Conservation (phyloP, 2,797 vertebrate species). For the Sebastes steindachneri region DNA sequence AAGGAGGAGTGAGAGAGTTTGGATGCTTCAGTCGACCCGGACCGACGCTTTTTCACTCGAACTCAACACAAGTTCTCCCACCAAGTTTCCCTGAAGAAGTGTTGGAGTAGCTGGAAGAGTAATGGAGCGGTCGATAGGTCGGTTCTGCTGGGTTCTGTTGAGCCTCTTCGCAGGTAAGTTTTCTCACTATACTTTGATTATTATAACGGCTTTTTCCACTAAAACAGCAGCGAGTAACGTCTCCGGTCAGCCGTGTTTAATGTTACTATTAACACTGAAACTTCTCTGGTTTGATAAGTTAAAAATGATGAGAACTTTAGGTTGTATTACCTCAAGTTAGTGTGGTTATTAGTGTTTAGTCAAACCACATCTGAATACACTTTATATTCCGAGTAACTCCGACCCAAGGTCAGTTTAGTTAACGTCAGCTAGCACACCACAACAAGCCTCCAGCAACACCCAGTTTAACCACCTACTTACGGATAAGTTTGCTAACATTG, state of each 20-base stretch:
- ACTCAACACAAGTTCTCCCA: slow-evolving; percentile 50
- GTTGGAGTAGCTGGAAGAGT: slow-evolving; percentile 45
- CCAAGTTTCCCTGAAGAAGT: slow-evolving; percentile 59
- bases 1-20: slow-evolving; percentile 61
- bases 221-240: background rate
- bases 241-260: background rate
- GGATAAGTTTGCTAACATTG: slow-evolving; percentile 3
- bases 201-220: background rate
- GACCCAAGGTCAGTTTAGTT: slow-evolving; percentile 40
- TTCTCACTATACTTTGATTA: slow-evolving; percentile 22
- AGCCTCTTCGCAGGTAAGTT: slow-evolving; percentile 77
- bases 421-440: background rate
- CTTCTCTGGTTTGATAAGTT: background rate
- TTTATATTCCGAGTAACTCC: background rate
- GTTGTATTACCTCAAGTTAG: background rate
- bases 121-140: slow-evolving; percentile 63
- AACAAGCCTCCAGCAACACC: background rate
- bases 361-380: background rate
- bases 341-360: background rate
- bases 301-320: background rate
- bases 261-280: background rate
- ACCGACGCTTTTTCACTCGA: slow-evolving; percentile 22
- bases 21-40: slow-evolving; percentile 67
- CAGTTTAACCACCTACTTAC: accelerated
- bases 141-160: slow-evolving; percentile 50